Evolutionary conservation across 2,888 invertebrate species (phyloP).

Genomic region (Calameuta pallipes): DNA sequence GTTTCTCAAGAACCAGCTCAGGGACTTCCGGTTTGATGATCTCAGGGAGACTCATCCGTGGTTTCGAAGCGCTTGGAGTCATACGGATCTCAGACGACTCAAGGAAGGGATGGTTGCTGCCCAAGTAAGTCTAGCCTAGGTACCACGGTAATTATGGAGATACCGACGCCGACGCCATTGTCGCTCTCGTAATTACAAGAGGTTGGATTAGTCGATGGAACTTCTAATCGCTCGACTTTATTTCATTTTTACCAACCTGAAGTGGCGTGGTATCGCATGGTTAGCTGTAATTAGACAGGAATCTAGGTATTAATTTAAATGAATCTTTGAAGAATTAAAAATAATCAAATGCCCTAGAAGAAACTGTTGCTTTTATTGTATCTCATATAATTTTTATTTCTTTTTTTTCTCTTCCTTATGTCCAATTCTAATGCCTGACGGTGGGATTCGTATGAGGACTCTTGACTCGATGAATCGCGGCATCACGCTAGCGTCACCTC

Average conservation of each 20-base stretch:
- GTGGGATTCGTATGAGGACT: not conserved
- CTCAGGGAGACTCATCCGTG: constrained; percentile 77
- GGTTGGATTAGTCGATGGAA: not conserved
- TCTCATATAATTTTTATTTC: not conserved
- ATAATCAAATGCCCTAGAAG: not conserved
- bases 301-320: not conserved
- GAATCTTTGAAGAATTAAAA: not conserved
- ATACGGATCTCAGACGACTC: constrained; percentile 81
- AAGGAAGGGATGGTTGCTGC: constrained; percentile 81
- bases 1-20: constrained; percentile 88
- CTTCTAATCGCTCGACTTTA: not conserved
- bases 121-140: constrained; percentile 70
- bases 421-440: not conserved
- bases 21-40: constrained; percentile 83
- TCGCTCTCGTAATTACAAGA: not conserved
- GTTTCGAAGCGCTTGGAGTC: constrained; percentile 81
- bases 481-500: not conserved
- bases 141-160: not conserved
- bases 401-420: not conserved
- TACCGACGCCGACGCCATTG: not conserved
- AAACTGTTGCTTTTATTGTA: not conserved
- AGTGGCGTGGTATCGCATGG: not conserved
- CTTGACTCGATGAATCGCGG: not conserved
- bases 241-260: not conserved
- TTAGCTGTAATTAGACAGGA: not conserved